phyloP scores from a whole-genome alignment of 1,140 invertebrate species.

The Megalopta genalis region DNA sequence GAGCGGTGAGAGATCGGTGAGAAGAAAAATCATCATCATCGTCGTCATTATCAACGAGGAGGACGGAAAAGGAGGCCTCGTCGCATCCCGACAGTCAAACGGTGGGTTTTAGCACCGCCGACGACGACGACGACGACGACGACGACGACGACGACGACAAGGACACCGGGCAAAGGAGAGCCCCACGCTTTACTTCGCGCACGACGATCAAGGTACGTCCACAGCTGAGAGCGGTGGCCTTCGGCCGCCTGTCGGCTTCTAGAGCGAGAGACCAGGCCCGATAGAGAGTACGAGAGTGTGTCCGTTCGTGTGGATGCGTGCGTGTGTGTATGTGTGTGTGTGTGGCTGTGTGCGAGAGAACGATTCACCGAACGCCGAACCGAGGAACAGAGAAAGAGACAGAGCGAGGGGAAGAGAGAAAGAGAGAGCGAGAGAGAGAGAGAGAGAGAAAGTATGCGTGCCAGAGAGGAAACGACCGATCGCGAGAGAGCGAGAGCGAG shows the following conservation, averaged over 20 bases:
- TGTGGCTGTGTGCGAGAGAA: conserved; percentile 19
- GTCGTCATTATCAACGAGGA: conserved; percentile 7
- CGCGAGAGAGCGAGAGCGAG: conserved; percentile 23
- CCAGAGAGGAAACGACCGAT: conserved; percentile 35
- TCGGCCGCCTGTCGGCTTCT: conserved; percentile 58
- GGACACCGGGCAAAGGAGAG: conserved; percentile 62
- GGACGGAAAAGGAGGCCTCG: conserved; percentile 40
- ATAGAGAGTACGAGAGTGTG: conserved; percentile 42
- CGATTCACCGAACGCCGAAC: conserved; percentile 8
- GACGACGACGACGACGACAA: conserved; percentile 62
- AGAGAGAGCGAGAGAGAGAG: neutral
- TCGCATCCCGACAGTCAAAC: conserved; percentile 57
- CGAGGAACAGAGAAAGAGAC: neutral
- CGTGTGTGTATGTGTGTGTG: conserved; percentile 8
- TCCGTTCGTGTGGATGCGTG: conserved; percentile 3
- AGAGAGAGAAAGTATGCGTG: conserved; percentile 33
- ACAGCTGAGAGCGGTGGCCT: conserved; percentile 63
- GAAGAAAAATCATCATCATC: conserved; percentile 9
- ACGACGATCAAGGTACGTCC: conserved; percentile 66
- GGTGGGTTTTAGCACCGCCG: conserved; percentile 56
- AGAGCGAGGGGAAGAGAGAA: neutral
- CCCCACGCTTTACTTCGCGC: conserved; percentile 62
- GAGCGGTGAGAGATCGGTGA: neutral
- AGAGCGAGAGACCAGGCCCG: conserved; percentile 49
- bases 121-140: conserved; percentile 61